Percentiles rank a stretch among this genome's conserved stretches.
Conservation (phyloP, 2,888 invertebrate genomes). For the Latheticus oryzae region DNA sequence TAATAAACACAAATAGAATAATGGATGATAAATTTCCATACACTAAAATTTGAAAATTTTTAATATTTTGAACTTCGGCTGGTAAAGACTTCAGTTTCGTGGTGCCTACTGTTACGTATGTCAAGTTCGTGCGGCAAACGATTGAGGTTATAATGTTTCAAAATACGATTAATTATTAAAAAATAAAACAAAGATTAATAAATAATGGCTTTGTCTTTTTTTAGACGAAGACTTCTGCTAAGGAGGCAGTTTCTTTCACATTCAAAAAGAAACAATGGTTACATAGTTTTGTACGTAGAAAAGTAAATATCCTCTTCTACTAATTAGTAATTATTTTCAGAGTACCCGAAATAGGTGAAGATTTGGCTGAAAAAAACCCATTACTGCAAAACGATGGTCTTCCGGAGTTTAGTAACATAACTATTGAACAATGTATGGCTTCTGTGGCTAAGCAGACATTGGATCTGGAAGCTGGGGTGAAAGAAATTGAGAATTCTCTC, state of each 20-base stretch:
- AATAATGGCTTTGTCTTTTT: slow-evolving; percentile 62
- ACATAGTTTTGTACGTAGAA: slow-evolving; percentile 79
- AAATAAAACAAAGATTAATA: slow-evolving; percentile 1
- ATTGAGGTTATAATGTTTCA: slow-evolving; percentile 38
- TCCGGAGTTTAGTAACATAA: slow-evolving; percentile 84
- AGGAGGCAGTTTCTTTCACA: slow-evolving; percentile 49
- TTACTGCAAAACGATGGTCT: slow-evolving; percentile 78
- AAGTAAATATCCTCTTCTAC: not conserved
- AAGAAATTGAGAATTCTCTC: slow-evolving; percentile 74
- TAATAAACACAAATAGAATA: too few species aligned
- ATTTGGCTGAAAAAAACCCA: slow-evolving; percentile 80
- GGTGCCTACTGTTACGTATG: too few species aligned
- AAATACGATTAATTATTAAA: slow-evolving; percentile 15
- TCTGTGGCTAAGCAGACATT: slow-evolving; percentile 85
- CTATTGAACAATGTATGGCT: slow-evolving; percentile 86
- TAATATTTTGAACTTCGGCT: too few species aligned
- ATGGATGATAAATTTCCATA: too few species aligned
- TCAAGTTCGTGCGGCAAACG: slow-evolving; percentile 14
- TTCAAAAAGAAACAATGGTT: slow-evolving; percentile 69
- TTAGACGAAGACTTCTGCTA: slow-evolving; percentile 50
- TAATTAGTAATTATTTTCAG: slow-evolving; percentile 63
- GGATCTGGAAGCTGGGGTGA: slow-evolving; percentile 82
- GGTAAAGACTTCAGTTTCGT: too few species aligned
- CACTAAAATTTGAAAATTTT: too few species aligned
- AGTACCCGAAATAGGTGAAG: slow-evolving; percentile 86